Conservation (phyloP, 2,797 vertebrate species). For the Acipenser oxyrinchus region DNA sequence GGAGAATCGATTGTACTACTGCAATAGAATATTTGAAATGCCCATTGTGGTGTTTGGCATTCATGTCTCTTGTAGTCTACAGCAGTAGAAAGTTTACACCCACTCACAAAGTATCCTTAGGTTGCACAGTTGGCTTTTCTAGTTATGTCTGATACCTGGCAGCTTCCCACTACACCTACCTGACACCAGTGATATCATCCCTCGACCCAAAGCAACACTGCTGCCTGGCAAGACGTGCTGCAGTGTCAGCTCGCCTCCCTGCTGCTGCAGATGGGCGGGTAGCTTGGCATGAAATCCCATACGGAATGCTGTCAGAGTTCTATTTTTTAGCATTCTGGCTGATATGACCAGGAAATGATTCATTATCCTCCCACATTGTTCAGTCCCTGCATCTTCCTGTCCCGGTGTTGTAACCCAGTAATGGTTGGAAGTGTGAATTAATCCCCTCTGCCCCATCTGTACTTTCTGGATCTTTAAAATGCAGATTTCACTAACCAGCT, state of each 20-base stretch:
- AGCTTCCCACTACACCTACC: conserved; percentile 7
- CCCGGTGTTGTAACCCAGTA: neutral
- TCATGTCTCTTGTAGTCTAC: no score
- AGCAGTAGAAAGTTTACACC: no score
- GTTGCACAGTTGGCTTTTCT: no score
- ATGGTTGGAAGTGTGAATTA: conserved; percentile 36
- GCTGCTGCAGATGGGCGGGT: conserved; percentile 3
- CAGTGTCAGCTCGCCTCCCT: conserved; percentile 9
- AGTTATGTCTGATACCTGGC: neutral
- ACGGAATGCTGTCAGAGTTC: conserved; percentile 5
- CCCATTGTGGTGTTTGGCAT: no score
- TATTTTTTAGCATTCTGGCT: conserved; percentile 5
- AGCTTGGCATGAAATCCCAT: conserved; percentile 4
- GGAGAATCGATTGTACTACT: no score
- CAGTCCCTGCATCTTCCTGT: conserved; percentile 14
- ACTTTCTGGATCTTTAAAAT: conserved; percentile 33
- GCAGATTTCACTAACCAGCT: neutral
- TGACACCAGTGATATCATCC: conserved; percentile 26
- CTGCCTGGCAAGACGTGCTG: conserved; percentile 7
- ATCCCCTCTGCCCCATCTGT: conserved; percentile 46
- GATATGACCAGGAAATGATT: conserved; percentile 8
- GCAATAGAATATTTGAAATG: no score
- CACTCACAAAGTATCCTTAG: no score
- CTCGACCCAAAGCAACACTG: conserved; percentile 16
- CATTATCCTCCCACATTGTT: neutral